Evolutionary conservation across 2,888 invertebrate species (phyloP).

Genomic region (Dicycla oo): DNA sequence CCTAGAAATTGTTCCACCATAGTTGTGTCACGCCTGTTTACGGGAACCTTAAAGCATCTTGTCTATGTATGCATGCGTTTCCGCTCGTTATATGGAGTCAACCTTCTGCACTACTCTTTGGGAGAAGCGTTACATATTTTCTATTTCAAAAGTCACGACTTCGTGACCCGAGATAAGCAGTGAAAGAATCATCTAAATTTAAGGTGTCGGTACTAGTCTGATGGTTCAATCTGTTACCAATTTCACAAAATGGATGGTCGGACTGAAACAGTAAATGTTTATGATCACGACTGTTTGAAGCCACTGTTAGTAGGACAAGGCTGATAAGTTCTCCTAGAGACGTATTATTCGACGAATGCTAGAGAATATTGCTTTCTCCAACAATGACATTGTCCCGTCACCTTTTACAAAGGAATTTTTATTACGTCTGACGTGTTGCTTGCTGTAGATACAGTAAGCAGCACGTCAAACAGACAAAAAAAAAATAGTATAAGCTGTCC

Average conservation of each 20-base stretch:
- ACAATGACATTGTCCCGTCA: too few species aligned
- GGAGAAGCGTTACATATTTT: constrained; percentile 59
- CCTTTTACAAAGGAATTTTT: background rate
- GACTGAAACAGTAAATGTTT: constrained; percentile 27
- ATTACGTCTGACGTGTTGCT: too few species aligned
- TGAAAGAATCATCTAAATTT: constrained; percentile 53
- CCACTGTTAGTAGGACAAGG: background rate
- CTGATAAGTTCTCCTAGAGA: background rate
- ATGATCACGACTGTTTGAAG: constrained; percentile 26
- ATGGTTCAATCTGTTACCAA: constrained; percentile 43
- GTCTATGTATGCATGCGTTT: background rate
- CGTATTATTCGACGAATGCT: background rate
- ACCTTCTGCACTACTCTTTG: constrained; percentile 3
- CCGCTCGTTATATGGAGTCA: background rate
- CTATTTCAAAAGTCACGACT: constrained; percentile 77
- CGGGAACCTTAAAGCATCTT: too few species aligned
- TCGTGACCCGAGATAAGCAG: constrained; percentile 74
- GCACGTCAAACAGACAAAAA: too few species aligned
- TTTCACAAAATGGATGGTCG: constrained; percentile 36
- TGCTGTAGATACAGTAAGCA: too few species aligned
- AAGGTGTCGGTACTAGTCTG: constrained; percentile 31
- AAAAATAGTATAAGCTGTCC: too few species aligned
- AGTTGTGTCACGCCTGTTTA: too few species aligned
- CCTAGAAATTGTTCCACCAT: too few species aligned
- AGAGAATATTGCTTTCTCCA: background rate